These are phyloP conservation scores for Paracyclopina nana DNA, from an alignment of 1,140 invertebrate species.

Conservation along the genomic window DNA sequence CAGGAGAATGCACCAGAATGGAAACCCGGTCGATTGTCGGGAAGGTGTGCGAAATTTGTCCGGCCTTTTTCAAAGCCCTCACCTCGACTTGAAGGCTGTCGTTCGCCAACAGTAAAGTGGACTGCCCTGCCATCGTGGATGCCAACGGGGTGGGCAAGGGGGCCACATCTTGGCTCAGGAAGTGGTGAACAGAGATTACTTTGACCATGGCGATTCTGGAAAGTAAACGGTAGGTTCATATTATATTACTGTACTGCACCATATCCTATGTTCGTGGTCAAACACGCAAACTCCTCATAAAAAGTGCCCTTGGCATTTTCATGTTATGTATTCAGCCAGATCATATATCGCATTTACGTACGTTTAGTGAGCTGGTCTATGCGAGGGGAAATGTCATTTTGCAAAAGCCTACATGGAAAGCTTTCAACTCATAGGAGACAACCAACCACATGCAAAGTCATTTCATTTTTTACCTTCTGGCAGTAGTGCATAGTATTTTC, in stretches of 20 bases:
- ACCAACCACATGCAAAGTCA: too few relatives aligned
- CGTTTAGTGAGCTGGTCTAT: too few relatives aligned
- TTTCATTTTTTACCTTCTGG: too few relatives aligned
- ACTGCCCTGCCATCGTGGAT: neutral
- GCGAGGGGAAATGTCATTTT: too few relatives aligned
- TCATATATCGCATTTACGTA: too few relatives aligned
- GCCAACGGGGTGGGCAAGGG: neutral
- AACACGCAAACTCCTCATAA: neutral
- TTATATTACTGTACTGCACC: too few relatives aligned
- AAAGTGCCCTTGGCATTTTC: neutral
- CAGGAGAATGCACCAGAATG: neutral
- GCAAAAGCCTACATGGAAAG: too few relatives aligned
- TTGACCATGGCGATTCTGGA: slow-evolving; percentile 1
- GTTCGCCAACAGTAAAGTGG: neutral
- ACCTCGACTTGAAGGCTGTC: neutral
- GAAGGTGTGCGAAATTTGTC: neutral
- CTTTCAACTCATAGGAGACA: too few relatives aligned
- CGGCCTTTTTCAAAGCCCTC: neutral
- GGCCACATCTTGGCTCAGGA: neutral
- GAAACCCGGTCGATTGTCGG: slow-evolving; percentile 1
- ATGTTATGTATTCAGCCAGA: neutral
- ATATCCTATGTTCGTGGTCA: too few relatives aligned
- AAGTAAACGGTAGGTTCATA: too few relatives aligned
- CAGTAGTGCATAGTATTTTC: too few relatives aligned
- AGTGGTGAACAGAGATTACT: slow-evolving; percentile 13